A percentile compares a stretch with the other conserved stretches of the same genome.
phyloP scores from a whole-genome alignment of 2,797 vertebrate genomes.

The Oophaga sylvatica region DNA sequence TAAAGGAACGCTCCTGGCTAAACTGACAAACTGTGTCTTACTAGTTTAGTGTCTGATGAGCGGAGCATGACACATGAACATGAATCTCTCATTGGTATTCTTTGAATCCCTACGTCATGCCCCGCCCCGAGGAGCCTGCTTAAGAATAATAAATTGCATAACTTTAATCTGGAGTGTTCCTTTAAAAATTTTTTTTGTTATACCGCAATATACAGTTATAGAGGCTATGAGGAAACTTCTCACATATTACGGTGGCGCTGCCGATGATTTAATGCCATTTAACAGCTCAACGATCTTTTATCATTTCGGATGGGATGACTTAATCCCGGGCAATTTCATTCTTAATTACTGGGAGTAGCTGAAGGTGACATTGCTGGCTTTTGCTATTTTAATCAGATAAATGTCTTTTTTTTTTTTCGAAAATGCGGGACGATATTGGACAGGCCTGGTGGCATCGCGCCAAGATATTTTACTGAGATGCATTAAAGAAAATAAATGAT shows the following conservation, averaged over 20 bases:
- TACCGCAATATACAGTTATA: not conserved
- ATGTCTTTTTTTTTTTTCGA: constrained; percentile 38
- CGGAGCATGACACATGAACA: not conserved
- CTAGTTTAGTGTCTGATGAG: no score
- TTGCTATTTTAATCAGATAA: constrained; percentile 49
- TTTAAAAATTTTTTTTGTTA: not conserved
- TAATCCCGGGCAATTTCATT: constrained; percentile 41
- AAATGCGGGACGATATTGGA: constrained; percentile 1
- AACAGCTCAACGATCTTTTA: constrained; percentile 41
- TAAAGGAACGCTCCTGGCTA: not conserved
- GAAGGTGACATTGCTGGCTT: constrained; percentile 55
- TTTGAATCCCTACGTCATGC: not conserved
- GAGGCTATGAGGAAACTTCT: constrained; percentile 1
- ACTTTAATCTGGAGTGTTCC: not conserved
- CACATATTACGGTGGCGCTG: not conserved
- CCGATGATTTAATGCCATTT: constrained; percentile 44
- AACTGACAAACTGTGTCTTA: not conserved
- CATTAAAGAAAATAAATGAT: constrained; percentile 58
- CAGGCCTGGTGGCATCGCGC: constrained; percentile 28
- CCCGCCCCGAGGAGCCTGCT: not conserved
- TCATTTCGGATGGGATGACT: constrained; percentile 46
- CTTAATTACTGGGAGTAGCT: constrained; percentile 42
- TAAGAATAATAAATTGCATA: not conserved
- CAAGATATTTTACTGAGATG: constrained; percentile 43
- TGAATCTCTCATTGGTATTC: not conserved